Conservation (phyloP, 2,888 invertebrate genomes). For the Brachyptera risi region DNA sequence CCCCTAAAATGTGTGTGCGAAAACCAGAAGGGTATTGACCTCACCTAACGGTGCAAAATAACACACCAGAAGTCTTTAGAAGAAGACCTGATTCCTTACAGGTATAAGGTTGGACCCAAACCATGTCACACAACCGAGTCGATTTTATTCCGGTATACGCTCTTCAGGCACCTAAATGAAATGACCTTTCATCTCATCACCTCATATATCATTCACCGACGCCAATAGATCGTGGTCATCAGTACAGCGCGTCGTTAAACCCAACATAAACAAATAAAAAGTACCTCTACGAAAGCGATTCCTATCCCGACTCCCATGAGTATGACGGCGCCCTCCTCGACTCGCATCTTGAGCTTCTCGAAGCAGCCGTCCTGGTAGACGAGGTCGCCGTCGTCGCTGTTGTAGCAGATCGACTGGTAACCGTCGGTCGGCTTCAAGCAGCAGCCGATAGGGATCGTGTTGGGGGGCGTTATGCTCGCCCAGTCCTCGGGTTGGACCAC, state of each 20-base stretch:
- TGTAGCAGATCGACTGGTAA: not conserved
- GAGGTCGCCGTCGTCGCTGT: constrained; percentile 3
- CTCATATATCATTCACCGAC: too few relatives aligned
- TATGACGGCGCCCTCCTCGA: constrained; percentile 52
- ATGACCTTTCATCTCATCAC: too few relatives aligned
- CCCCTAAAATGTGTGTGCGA: too few relatives aligned
- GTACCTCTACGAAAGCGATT: constrained; percentile 60
- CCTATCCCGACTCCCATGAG: constrained; percentile 60
- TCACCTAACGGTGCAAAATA: too few relatives aligned
- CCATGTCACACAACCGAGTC: too few relatives aligned
- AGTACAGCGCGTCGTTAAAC: not conserved
- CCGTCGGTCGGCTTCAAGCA: constrained; percentile 7
- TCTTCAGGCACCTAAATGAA: too few relatives aligned
- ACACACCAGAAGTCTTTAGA: too few relatives aligned
- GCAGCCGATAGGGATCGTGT: constrained; percentile 26
- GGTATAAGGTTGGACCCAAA: too few relatives aligned
- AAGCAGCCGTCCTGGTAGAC: constrained; percentile 10
- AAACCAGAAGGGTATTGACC: too few relatives aligned
- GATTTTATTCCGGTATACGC: too few relatives aligned
- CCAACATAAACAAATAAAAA: too few relatives aligned
- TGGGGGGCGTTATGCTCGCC: constrained; percentile 18
- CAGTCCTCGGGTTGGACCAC: constrained; percentile 27
- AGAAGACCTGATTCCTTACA: too few relatives aligned
- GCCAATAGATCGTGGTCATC: not conserved
- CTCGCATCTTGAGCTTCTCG: constrained; percentile 49